Base-by-base conservation (phyloP, 2,797 vertebrate species). In the Myotis daubentonii region DNA sequence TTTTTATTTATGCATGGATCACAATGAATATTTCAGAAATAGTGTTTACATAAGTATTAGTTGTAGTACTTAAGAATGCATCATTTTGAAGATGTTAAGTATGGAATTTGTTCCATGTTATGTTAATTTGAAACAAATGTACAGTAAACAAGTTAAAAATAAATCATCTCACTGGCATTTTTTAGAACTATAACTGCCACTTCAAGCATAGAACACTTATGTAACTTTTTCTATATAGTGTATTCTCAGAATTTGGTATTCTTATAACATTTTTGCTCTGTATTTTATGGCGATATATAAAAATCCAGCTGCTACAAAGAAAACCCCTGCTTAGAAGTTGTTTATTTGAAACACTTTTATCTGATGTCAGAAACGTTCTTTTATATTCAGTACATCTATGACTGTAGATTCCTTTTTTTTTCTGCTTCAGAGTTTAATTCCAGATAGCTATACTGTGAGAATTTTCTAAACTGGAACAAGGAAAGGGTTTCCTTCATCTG, bases 291-390 rank as follows among this genome's bases (percentile, higher is more conserved):
- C 20, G 66, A 55, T 51, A 44, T 16, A 13, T 83, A 95, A 93
- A 93, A 94, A 74, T 49, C n/a, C 51, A 94, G 20, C 49, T 75
- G 47, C 36, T 86, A 68, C 65, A 89, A 66, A 86, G 71, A 72
- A 92, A 91, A 93, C n/a, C 20, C 68, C n/a, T 93, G 13, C 28
- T 65, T 91, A 90, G 36, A 92, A 68, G 30, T 72, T 85, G 65
- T 93, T 95, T 84, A 70, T 75, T 80, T 95, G 71, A 87, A 91
- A 88, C 23, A 94, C 53, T 76, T 89, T 74, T 94, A 81, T 20
- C 53, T 94, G 23, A 25, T 72, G 20, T 90, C 41, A 90, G 60
- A 87, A 53, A 75, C 51, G 33, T 57, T 38, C 11, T 36, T 88
- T 75, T 88, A 49, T 87, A 49, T 57, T 38, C 15, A 44, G 38